Evolutionary conservation across 2,797 vertebrate species (phyloP), one percentile per base, ranked within the genome.

Genomic region (Rhynchotus rufescens): DNA sequence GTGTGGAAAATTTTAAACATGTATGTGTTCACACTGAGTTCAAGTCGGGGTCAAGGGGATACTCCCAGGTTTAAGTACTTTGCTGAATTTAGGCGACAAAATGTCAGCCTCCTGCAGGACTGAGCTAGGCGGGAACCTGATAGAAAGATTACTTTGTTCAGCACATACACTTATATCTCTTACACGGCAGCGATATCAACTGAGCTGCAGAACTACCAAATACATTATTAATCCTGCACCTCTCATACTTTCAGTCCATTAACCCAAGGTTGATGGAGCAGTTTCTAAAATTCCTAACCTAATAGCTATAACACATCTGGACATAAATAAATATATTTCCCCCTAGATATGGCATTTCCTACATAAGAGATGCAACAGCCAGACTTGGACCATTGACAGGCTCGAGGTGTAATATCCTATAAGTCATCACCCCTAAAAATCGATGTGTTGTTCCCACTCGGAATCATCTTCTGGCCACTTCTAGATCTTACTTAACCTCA

Each of bases 71-170:
- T 79, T 81, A 25, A 76, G 21, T 2, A 5, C 84, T 89, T 85
- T 40, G 45, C 66, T 83, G 64, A 92, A 90, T 78, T 54, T 36
- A 60, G 51, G 47, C 87, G 90, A 66, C 92, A 90, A 75, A 86
- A 87, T 0, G 0, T 64, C 86, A 65, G 73, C 34, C 52, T 84
- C 54, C 45, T 59, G 52, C 91, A 87, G 80, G 76, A 76, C n/a
- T 20, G 23, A 75, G 52, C 47, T 47, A 47, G 47, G 77, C 1
- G 0, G 87, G 77, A 89, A 54, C 56, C 22, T 22, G 13, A 56
- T 13, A 60, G 14, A 52, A 64, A 84, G 80, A 92, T 64, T 81
- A 80, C 90, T 94, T 93, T 93, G 84, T 80, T 92, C 89, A 94
- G 90, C 77, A 76, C 82, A 40, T 75, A 51, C n/a, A 6, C 12